Evolutionary conservation across 2,113 vertebrate genomes (phyloP).

Genomic region (Triplophysa siluroides): DNA sequence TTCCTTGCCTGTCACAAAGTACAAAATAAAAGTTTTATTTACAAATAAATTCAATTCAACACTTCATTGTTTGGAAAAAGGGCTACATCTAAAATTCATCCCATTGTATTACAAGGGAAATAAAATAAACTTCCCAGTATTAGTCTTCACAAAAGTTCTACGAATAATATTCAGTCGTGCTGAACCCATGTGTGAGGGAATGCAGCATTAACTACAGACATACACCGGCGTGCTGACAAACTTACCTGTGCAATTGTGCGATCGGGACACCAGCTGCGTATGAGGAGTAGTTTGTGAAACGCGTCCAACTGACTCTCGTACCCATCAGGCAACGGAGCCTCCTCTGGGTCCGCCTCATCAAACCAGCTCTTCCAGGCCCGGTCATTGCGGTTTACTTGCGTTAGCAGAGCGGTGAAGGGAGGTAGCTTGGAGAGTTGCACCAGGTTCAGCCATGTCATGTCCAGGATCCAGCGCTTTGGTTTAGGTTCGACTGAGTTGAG

Average conservation of each 20-base stretch:
- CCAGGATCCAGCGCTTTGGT: constrained; percentile 82
- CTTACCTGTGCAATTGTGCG: constrained; percentile 79
- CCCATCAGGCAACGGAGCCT: constrained; percentile 74
- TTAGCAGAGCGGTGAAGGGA: constrained; percentile 74
- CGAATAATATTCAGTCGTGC: too few species aligned
- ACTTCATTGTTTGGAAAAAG: too few species aligned
- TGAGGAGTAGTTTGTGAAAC: constrained; percentile 80
- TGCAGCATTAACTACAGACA: too few species aligned
- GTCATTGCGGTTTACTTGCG: constrained; percentile 76
- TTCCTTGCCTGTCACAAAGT: constrained; percentile 68
- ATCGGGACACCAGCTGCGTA: constrained; percentile 83
- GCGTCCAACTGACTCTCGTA: constrained; percentile 76
- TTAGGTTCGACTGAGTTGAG: constrained; percentile 81
- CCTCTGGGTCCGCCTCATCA: constrained; percentile 77
- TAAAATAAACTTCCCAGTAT: too few species aligned
- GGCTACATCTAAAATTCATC: too few species aligned
- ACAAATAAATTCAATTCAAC: too few species aligned
- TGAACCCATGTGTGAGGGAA: too few species aligned
- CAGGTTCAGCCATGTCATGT: constrained; percentile 83
- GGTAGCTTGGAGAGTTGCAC: constrained; percentile 78
- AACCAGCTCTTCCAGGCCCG: constrained; percentile 82
- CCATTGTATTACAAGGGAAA: too few species aligned
- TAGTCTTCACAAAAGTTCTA: too few species aligned
- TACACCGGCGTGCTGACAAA: too few species aligned
- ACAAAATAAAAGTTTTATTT: neutral